Evolutionary conservation across 2,113 vertebrate species (phyloP).

Genomic region (Ictidomys tridecemlineatus): DNA sequence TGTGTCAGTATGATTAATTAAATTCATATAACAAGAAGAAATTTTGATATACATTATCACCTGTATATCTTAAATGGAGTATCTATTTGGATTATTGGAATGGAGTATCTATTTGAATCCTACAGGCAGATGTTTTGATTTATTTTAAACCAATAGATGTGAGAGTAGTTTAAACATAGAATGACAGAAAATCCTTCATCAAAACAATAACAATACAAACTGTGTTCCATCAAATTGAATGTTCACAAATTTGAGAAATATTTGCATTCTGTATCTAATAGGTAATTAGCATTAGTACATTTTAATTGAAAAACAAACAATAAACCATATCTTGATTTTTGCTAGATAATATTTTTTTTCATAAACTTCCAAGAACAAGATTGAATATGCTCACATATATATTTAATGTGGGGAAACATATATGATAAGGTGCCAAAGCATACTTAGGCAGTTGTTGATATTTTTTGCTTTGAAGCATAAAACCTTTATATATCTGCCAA

Average conservation of each 20-base stretch:
- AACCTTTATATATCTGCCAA: conserved; percentile 48
- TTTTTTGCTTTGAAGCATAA: conserved; percentile 47
- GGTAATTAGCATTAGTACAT: neutral
- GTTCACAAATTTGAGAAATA: conserved; percentile 22
- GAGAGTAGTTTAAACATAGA: conserved; percentile 73
- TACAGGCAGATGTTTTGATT: conserved; percentile 59
- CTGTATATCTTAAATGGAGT: neutral
- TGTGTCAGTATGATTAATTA: neutral
- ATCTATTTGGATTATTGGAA: conserved; percentile 15
- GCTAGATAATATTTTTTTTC: neutral
- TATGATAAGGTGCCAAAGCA: neutral
- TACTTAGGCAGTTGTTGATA: neutral
- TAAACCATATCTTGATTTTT: neutral
- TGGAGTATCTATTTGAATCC: neutral
- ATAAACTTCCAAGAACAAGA: conserved; percentile 44
- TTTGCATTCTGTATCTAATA: neutral
- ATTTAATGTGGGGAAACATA: conserved; percentile 29
- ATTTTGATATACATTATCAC: neutral
- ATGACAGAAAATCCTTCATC: conserved; percentile 26
- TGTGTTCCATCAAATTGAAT: neutral
- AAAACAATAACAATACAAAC: neutral
- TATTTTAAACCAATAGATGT: conserved; percentile 71
- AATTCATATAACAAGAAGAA: neutral
- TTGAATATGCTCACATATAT: neutral
- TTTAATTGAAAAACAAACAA: conserved; percentile 14